phyloP scores from a whole-genome alignment of 2,797 vertebrate species.

The Allobates femoralis region DNA sequence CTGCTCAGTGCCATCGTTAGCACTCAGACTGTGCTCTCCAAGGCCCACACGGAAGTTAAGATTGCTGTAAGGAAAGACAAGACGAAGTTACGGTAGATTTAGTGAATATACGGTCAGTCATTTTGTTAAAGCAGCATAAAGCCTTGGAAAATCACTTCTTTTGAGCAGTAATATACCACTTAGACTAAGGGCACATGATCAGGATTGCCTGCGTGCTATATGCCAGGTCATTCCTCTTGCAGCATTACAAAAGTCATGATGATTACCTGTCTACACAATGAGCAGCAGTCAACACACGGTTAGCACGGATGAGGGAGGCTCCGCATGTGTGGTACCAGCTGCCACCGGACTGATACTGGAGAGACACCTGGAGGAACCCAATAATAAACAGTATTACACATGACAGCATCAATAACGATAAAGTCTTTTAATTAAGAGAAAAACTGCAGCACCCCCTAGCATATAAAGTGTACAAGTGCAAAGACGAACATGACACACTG shows the following conservation, averaged over 20 bases:
- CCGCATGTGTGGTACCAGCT: conserved; percentile 86
- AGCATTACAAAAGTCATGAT: background rate
- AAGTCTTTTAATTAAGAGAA: too few relatives aligned
- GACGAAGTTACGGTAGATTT: background rate
- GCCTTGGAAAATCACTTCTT: background rate
- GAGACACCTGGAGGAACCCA: conserved; percentile 81
- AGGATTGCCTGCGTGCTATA: too few relatives aligned
- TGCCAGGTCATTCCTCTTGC: too few relatives aligned
- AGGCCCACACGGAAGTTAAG: conserved; percentile 82
- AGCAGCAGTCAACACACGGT: conserved; percentile 89
- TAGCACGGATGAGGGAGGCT: conserved; percentile 80
- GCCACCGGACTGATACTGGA: conserved; percentile 78
- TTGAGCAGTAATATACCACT: too few relatives aligned
- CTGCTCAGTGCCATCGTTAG: conserved; percentile 80
- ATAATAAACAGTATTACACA: background rate
- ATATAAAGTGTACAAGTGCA: too few relatives aligned
- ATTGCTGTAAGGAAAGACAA: conserved; percentile 51
- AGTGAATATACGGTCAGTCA: background rate
- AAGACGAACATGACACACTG: too few relatives aligned
- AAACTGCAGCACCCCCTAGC: too few relatives aligned
- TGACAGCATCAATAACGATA: too few relatives aligned
- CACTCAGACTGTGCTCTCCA: conserved; percentile 82
- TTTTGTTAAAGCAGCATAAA: background rate
- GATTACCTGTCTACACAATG: conserved; percentile 84
- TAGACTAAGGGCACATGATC: too few relatives aligned